Conservation (phyloP, 1,140 invertebrate species). For the Zaprionus kolodkinae region DNA sequence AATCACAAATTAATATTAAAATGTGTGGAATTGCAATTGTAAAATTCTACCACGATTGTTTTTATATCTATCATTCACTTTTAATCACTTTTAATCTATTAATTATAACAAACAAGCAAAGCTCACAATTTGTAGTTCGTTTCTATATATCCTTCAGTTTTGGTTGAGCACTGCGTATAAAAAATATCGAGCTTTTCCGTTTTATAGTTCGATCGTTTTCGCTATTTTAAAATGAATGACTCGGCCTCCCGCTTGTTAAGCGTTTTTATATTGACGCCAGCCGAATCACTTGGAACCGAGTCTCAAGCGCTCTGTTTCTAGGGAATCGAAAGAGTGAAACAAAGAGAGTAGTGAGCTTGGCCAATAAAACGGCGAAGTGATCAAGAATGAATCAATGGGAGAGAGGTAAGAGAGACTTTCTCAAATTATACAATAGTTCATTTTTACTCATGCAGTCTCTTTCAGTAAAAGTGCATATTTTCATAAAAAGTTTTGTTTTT, state of each 20-base stretch:
- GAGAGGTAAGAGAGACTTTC: not conserved
- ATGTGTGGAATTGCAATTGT: slow-evolving; percentile 83
- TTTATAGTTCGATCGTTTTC: slow-evolving; percentile 62
- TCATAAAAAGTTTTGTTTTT: not conserved
- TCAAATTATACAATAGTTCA: not conserved
- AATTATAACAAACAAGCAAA: not conserved
- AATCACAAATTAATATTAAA: slow-evolving; percentile 39
- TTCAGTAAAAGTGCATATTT: not conserved
- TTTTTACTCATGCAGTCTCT: not conserved
- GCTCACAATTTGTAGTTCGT: not conserved
- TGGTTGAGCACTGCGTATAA: not conserved
- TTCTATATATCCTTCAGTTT: not conserved
- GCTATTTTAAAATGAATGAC: slow-evolving; percentile 74
- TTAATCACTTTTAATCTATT: slow-evolving; percentile 67
- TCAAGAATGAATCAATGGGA: not conserved
- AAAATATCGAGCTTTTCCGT: not conserved
- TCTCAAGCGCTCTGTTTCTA: slow-evolving; percentile 11
- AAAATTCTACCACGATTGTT: slow-evolving; percentile 76
- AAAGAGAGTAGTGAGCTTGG: slow-evolving; percentile 18
- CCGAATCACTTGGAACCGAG: slow-evolving; percentile 29
- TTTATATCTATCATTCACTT: too few species aligned
- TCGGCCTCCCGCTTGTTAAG: slow-evolving; percentile 53
- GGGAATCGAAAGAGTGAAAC: slow-evolving; percentile 16
- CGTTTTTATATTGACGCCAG: slow-evolving; percentile 61
- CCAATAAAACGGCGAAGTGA: slow-evolving; percentile 23